A percentile compares a stretch with the other conserved stretches of the same genome.
Conservation (phyloP, 1,140 invertebrate genomes). For the Druon quercuslanigerum region DNA sequence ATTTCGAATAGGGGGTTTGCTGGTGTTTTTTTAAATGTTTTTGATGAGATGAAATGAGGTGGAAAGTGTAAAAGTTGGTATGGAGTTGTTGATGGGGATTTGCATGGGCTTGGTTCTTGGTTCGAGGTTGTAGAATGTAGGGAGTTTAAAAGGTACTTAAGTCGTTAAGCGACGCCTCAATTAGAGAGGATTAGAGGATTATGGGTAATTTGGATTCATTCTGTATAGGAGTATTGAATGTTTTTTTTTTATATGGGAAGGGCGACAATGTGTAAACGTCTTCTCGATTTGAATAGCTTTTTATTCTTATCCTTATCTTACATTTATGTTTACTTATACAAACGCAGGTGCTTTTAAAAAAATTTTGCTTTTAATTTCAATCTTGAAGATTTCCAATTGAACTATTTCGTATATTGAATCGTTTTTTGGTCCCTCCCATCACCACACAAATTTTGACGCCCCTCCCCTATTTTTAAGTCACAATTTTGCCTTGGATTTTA, state of each 20-base stretch:
- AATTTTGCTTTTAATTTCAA: too few relatives aligned
- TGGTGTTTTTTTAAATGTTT: not conserved
- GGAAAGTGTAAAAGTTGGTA: not conserved
- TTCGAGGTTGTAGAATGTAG: slow-evolving; percentile 1
- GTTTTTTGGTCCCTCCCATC: too few relatives aligned
- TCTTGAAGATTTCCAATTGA: too few relatives aligned
- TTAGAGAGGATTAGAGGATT: slow-evolving; percentile 11
- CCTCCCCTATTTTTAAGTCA: too few relatives aligned
- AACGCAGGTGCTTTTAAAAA: too few relatives aligned
- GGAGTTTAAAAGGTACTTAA: slow-evolving; percentile 14
- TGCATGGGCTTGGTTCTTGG: not conserved
- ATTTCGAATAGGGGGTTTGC: slow-evolving; percentile 38
- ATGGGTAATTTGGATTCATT: slow-evolving; percentile 13
- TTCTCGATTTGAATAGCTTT: too few relatives aligned
- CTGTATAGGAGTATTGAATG: not conserved
- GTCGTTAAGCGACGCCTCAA: slow-evolving; percentile 10
- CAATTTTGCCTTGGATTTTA: too few relatives aligned
- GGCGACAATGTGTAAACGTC: too few relatives aligned
- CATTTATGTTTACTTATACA: too few relatives aligned
- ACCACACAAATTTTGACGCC: too few relatives aligned
- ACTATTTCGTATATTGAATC: too few relatives aligned
- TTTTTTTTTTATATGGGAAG: not conserved
- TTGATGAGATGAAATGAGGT: not conserved
- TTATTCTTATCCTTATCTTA: too few relatives aligned
- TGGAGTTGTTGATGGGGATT: not conserved